A percentile compares a stretch with the other conserved stretches of the same genome.
These are phyloP conservation scores for Tichodroma muraria DNA, from an alignment of 2,113 vertebrate genomes.

Conservation along the genomic window DNA sequence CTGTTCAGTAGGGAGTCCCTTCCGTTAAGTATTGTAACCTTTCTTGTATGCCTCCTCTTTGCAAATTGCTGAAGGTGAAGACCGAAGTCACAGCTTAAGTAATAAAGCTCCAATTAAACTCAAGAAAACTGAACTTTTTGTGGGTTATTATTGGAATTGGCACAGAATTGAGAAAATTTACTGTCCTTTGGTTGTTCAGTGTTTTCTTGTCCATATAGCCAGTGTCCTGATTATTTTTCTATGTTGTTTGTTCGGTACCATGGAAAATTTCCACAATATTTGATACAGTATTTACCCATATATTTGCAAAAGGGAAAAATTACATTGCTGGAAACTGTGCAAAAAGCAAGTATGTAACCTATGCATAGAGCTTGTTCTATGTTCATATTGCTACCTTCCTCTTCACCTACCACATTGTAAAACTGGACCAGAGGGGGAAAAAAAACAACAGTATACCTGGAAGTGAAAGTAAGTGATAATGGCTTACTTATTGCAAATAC, in stretches of 20 bases:
- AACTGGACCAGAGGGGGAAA: background rate
- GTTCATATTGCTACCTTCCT: background rate
- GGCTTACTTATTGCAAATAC: background rate
- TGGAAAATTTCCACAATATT: background rate
- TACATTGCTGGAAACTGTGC: background rate
- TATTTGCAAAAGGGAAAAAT: background rate
- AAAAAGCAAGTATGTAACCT: background rate
- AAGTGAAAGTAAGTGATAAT: background rate
- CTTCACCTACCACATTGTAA: background rate
- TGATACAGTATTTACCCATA: background rate
- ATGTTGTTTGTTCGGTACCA: background rate
- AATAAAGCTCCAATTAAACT: conserved; percentile 72
- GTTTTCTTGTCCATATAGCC: background rate
- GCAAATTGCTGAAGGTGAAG: conserved; percentile 64
- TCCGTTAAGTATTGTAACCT: conserved; percentile 6
- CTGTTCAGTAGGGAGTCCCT: background rate
- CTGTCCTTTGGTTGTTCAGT: background rate
- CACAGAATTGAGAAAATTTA: background rate
- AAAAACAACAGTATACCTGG: background rate
- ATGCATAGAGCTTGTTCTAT: background rate
- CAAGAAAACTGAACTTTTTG: background rate
- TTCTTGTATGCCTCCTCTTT: conserved; percentile 52
- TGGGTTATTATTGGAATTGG: conserved; percentile 22
- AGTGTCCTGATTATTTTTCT: background rate
- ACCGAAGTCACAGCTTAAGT: conserved; percentile 63